phyloP scores from a whole-genome alignment of 1,140 invertebrate genomes.

The Colletes gigas region DNA sequence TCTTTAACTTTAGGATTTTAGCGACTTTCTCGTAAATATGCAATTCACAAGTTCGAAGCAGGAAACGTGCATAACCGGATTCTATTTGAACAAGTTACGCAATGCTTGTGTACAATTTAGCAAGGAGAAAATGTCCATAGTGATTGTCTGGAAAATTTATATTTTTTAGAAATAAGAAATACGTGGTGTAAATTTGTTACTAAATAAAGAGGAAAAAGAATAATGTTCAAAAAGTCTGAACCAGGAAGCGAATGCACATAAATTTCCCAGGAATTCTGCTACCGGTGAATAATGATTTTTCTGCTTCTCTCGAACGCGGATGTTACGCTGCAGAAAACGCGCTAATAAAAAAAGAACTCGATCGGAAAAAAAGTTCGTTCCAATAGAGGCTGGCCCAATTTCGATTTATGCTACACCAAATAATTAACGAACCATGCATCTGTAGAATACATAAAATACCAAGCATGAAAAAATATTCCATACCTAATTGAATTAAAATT shows the following conservation, averaged over 20 bases:
- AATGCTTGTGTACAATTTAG: not conserved
- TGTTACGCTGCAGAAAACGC: not conserved
- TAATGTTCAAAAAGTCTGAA: not conserved
- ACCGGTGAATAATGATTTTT: slow-evolving; percentile 11
- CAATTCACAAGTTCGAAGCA: too few species aligned
- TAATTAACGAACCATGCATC: not conserved
- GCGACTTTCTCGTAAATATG: too few species aligned
- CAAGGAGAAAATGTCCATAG: not conserved
- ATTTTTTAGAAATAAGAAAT: not conserved
- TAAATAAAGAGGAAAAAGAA: not conserved
- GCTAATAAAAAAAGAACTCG: not conserved
- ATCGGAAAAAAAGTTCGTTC: not conserved
- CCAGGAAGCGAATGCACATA: not conserved
- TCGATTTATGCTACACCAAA: not conserved
- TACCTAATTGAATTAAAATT: too few species aligned
- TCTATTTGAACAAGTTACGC: not conserved
- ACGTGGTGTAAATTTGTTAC: not conserved
- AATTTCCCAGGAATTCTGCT: slow-evolving; percentile 2
- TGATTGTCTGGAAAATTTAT: not conserved
- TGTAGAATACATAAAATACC: too few species aligned
- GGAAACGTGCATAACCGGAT: not conserved
- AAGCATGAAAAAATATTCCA: too few species aligned
- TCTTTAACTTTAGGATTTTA: too few species aligned
- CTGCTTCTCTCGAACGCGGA: not conserved
- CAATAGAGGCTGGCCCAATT: not conserved